Percentiles rank a stretch among this genome's conserved stretches.
phyloP scores from a whole-genome alignment of 2,113 vertebrate genomes.

The Oreochromis aureus region DNA sequence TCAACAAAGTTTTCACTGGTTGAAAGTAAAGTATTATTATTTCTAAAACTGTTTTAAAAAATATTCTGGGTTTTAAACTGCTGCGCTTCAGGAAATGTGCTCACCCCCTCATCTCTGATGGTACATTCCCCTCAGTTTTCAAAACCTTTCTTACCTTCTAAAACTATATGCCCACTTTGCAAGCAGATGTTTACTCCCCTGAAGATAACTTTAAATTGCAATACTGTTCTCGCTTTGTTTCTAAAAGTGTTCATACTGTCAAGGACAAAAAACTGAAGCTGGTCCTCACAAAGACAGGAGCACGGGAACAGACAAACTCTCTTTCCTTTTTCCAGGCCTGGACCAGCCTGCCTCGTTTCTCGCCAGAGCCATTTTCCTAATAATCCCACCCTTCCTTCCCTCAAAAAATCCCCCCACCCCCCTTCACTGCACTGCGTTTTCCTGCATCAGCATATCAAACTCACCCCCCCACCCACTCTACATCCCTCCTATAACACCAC shows the following conservation, averaged over 20 bases:
- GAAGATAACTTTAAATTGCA: background rate
- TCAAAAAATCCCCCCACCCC: background rate
- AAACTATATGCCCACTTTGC: background rate
- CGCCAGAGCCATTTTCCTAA: constrained; percentile 37
- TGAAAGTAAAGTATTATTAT: background rate
- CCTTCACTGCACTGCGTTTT: constrained; percentile 21
- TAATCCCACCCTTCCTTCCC: constrained; percentile 15
- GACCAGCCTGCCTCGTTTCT: background rate
- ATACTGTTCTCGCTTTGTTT: background rate
- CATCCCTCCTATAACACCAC: background rate
- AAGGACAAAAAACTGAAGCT: background rate
- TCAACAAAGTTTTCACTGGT: background rate
- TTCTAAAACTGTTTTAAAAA: background rate
- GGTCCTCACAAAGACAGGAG: background rate
- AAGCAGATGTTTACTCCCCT: background rate
- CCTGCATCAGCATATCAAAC: constrained; percentile 40
- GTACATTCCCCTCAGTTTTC: rapidly evolving
- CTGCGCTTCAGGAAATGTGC: background rate
- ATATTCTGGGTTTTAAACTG: background rate
- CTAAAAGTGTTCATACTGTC: background rate
- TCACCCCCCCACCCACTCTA: background rate
- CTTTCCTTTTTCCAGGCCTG: background rate
- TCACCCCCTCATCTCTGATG: background rate
- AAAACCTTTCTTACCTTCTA: background rate
- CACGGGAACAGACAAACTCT: background rate